Evolutionary conservation across 1,140 invertebrate species (phyloP).

Genomic region (Magallana gigas): DNA sequence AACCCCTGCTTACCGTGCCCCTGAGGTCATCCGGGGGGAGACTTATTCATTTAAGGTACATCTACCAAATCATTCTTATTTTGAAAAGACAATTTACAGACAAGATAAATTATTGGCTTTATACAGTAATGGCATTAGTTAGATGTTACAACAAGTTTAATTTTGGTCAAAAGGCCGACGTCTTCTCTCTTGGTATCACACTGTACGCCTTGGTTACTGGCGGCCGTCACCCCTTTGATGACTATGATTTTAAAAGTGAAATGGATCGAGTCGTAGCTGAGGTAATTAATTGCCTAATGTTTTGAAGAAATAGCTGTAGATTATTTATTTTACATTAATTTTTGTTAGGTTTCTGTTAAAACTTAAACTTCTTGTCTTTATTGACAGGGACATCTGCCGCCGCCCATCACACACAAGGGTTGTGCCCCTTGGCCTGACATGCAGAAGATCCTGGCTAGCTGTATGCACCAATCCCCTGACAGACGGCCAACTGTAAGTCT

Average conservation of each 20-base stretch:
- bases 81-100: too few species aligned
- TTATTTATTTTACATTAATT: neutral
- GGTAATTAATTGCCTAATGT: constrained; percentile 50
- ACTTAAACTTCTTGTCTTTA: neutral
- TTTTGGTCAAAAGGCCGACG: constrained; percentile 67
- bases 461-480: constrained; percentile 69
- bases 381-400: constrained; percentile 59
- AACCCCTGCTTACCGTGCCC: constrained; percentile 75
- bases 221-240: constrained; percentile 74
- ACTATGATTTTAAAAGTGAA: constrained; percentile 70
- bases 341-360: neutral
- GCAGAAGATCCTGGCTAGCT: constrained; percentile 68
- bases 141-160: too few species aligned
- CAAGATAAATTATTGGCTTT: too few species aligned
- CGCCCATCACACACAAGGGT: constrained; percentile 62
- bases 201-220: constrained; percentile 72
- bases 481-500: constrained; percentile 67
- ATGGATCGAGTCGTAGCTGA: constrained; percentile 74
- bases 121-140: too few species aligned
- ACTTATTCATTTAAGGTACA: constrained; percentile 74
- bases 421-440: constrained; percentile 71
- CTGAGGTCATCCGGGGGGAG: constrained; percentile 74
- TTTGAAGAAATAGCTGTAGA: neutral
- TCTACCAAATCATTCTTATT: too few species aligned
- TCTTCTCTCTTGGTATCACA: constrained; percentile 75